phyloP scores from a whole-genome alignment of 2,113 vertebrate genomes.

The Stercorarius parasiticus region DNA sequence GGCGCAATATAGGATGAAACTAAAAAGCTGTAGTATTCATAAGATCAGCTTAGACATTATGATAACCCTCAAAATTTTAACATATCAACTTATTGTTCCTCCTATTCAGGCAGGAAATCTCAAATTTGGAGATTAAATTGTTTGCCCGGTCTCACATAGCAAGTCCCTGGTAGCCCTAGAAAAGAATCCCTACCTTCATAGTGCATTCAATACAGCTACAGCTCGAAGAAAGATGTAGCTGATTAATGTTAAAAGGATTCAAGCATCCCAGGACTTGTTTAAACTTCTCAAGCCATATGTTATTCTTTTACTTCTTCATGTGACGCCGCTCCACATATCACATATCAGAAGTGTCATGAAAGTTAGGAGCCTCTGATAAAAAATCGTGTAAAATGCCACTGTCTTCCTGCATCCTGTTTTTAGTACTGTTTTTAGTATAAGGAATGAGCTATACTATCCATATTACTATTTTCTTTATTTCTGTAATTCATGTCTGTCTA shows the following conservation, averaged over 20 bases:
- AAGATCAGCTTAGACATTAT: background rate
- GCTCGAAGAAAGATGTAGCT: background rate
- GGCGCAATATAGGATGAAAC: background rate
- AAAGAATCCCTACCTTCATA: background rate
- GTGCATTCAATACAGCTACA: background rate
- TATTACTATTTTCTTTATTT: background rate
- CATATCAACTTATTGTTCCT: background rate
- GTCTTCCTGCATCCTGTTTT: background rate
- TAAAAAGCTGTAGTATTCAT: background rate
- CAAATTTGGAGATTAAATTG: background rate
- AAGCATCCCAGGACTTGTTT: background rate
- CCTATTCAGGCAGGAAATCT: background rate
- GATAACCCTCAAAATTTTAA: background rate
- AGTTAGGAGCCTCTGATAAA: background rate
- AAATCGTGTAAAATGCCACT: background rate
- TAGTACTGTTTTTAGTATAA: background rate
- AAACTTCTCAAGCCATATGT: background rate
- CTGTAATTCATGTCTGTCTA: background rate
- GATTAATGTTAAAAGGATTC: background rate
- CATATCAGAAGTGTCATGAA: background rate
- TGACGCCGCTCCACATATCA: background rate
- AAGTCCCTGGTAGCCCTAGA: background rate
- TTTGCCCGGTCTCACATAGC: background rate
- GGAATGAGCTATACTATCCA: background rate
- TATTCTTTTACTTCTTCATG: background rate